These are phyloP conservation scores for Cecidostiba fungosa DNA, from an alignment of 2,888 invertebrate species.

Conservation along the genomic window DNA sequence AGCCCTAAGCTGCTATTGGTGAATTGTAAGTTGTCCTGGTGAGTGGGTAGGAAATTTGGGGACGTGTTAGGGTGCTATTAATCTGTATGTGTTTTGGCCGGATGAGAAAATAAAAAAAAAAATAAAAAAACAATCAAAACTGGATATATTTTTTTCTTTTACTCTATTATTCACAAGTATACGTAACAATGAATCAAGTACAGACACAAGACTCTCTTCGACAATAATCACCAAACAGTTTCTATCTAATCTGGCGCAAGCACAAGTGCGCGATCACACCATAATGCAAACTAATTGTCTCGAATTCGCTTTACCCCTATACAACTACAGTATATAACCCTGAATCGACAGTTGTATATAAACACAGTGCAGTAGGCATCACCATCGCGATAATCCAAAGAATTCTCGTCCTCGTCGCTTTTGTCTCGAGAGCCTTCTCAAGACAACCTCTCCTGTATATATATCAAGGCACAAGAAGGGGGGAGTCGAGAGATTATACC, in stretches of 20 bases:
- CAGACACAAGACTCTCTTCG: neutral
- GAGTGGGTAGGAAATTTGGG: neutral
- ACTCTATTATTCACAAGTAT: neutral
- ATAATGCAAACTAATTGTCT: neutral
- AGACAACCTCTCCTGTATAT: neutral
- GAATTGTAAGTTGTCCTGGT: neutral
- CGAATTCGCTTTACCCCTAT: neutral
- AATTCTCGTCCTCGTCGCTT: neutral
- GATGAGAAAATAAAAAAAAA: no score
- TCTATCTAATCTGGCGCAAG: neutral
- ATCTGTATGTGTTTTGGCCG: no score
- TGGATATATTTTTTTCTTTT: no score
- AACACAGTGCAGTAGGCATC: neutral
- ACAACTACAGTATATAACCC: neutral
- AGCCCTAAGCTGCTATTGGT: neutral
- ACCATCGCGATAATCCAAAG: neutral
- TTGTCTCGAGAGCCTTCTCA: conserved; percentile 1
- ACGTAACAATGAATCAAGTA: neutral
- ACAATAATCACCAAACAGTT: neutral
- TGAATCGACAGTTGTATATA: neutral
- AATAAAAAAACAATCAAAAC: no score
- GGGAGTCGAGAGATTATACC: conserved; percentile 1
- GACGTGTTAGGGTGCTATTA: no score
- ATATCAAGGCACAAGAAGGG: neutral
- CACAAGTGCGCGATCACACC: neutral